Evolutionary conservation across 2,888 invertebrate genomes (phyloP), one percentile per base, ranked within the genome.

Genomic region (Philereme vetulata): DNA sequence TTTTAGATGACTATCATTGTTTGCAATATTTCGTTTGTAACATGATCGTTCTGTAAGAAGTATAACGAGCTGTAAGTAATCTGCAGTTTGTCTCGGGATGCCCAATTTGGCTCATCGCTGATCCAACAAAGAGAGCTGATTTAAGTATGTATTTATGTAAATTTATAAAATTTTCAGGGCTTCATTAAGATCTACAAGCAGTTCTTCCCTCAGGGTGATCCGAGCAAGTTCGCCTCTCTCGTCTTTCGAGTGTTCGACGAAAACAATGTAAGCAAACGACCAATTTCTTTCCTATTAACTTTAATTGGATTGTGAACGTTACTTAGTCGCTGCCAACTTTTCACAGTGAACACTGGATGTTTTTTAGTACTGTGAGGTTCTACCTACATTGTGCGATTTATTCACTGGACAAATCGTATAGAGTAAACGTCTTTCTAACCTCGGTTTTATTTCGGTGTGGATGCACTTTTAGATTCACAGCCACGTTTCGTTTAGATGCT

Each of bases 141-240:
- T 4, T 7, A 38, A 6, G 2, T 6, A 35, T 1, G 11, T 44
- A 44, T 40, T 34, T 5, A 40, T 9, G 40, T 43, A 35, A 35
- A 34, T 52, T 33, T 62, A n/a, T 62, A 56, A 66, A 72, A 67
- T 77, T 88, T 88, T 72, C 90, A 98, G 98, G 99, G 99, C 77
- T 99, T 99, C 94, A 98, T 98, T 87, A 98, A 97, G 94, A 99
- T 99, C 90, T 99, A 99, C 94, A 98, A 98, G 93, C 99, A 99
- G 93, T 99, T 99, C 93, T 99, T 99, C 90, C 99, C 99, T 56
- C 98, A 99, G 94, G 99, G 99, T 72, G 99, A 99, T 93, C 99
- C 99, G 46, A 98, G 98, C 82, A 99, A 99, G 93, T 99, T 99
- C 86, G 99, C 99, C 51, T 97, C 98, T 55, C 94, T 99, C 81